A percentile compares a stretch with the other conserved stretches of the same genome.
These are phyloP conservation scores for Channa maculata DNA, from an alignment of 2,113 vertebrate genomes.

Conservation along the genomic window DNA sequence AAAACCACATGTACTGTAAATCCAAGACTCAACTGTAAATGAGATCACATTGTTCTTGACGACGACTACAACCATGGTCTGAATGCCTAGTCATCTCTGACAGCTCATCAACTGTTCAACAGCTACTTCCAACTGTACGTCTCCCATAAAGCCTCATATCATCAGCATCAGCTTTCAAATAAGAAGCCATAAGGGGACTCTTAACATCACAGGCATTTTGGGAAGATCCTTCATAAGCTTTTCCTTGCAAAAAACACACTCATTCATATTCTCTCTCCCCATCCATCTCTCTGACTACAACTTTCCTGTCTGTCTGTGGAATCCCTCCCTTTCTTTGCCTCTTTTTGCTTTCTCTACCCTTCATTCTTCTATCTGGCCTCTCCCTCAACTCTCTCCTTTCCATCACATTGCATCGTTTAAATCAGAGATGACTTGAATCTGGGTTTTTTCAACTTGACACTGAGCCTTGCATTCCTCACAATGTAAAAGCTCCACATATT, in stretches of 20 bases:
- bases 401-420: slow-evolving; percentile 41
- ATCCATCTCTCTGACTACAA: slow-evolving; percentile 43
- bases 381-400: slow-evolving; percentile 43
- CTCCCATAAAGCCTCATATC: slow-evolving; percentile 36
- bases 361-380: slow-evolving; percentile 48
- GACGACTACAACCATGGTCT: slow-evolving; percentile 10
- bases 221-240: slow-evolving; percentile 53
- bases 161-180: slow-evolving; percentile 41
- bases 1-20: slow-evolving; percentile 40
- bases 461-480: slow-evolving; percentile 21
- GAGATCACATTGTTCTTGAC: slow-evolving; percentile 51
- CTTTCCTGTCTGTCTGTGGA: slow-evolving; percentile 11
- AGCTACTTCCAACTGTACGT: slow-evolving; percentile 36
- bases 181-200: slow-evolving; percentile 42
- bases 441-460: slow-evolving; percentile 31
- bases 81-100: slow-evolving; percentile 38
- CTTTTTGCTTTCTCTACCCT: background rate
- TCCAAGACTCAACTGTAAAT: slow-evolving; percentile 16
- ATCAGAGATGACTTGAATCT: slow-evolving; percentile 43
- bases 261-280: slow-evolving; percentile 53
- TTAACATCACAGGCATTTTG: slow-evolving; percentile 46
- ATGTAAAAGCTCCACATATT: slow-evolving; percentile 29
- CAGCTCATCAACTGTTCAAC: slow-evolving; percentile 68
- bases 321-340: slow-evolving; percentile 24
- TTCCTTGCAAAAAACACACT: slow-evolving; percentile 37